Evolutionary conservation across 2,113 vertebrate genomes (phyloP).

Genomic region (Eolophus roseicapilla): DNA sequence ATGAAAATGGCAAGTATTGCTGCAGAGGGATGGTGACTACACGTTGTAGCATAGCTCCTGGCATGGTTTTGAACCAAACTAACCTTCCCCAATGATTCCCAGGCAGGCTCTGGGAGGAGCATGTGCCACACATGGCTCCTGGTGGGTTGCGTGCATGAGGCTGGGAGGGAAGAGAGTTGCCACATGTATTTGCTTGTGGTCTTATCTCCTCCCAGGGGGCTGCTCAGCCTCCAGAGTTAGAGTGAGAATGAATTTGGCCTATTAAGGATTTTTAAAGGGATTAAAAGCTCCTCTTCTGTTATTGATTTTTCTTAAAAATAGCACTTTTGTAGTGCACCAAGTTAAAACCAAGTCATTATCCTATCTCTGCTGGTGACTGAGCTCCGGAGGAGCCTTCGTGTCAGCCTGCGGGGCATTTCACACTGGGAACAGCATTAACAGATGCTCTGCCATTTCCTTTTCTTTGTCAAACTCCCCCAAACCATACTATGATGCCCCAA

Average conservation of each 20-base stretch:
- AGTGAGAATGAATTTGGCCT: neutral
- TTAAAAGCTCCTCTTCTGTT: neutral
- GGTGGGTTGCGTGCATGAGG: fast-evolving
- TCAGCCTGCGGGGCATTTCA: neutral
- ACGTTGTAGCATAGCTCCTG: neutral
- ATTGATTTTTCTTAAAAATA: neutral
- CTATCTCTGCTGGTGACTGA: neutral
- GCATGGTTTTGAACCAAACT: neutral
- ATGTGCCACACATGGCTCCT: fast-evolving
- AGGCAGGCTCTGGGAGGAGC: neutral
- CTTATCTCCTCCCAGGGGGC: neutral
- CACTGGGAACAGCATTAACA: neutral
- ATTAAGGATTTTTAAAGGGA: neutral
- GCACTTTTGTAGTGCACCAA: neutral
- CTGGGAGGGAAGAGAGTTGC: neutral
- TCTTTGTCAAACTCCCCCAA: neutral
- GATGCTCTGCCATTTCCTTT: neutral
- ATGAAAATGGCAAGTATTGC: neutral
- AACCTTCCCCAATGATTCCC: neutral
- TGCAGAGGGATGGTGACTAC: neutral
- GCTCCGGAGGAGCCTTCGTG: fast-evolving
- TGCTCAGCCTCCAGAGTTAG: neutral
- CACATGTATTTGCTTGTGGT: neutral
- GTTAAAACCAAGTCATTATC: neutral
- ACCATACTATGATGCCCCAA: neutral